Conservation (phyloP, 23 tunicate species). For the Ascidia mentula region DNA sequence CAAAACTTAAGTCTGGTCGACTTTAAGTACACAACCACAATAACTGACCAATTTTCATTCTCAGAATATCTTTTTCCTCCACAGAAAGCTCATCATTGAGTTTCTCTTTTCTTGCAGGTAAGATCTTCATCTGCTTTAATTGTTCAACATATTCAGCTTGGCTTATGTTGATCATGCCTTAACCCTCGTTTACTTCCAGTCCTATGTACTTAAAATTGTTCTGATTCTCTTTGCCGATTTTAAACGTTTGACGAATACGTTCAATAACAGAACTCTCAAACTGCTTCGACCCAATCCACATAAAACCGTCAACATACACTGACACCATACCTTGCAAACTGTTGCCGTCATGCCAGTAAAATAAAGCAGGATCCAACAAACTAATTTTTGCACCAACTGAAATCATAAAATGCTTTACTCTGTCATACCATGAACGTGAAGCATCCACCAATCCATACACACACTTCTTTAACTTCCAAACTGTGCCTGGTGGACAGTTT, state of each 20-base stretch:
- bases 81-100: neutral
- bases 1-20: constrained; percentile 17
- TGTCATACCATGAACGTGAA: neutral
- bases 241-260: neutral
- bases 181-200: neutral
- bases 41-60: constrained; percentile 25
- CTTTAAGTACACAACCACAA: constrained; percentile 15
- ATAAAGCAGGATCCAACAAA: neutral
- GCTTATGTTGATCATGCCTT: neutral
- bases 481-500: neutral
- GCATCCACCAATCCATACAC: neutral
- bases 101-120: neutral
- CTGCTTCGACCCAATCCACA: constrained; percentile 16
- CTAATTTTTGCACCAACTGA: neutral
- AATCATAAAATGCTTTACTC: neutral
- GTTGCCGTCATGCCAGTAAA: neutral
- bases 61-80: neutral
- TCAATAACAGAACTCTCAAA: neutral
- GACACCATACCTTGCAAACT: constrained; percentile 9
- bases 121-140: neutral
- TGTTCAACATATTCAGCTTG: neutral
- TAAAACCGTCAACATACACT: constrained; percentile 18
- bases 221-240: neutral
- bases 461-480: neutral
- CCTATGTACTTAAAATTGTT: constrained; percentile 8